Evolutionary conservation across 2,797 vertebrate species (phyloP).

Genomic region (Pterois miles): DNA sequence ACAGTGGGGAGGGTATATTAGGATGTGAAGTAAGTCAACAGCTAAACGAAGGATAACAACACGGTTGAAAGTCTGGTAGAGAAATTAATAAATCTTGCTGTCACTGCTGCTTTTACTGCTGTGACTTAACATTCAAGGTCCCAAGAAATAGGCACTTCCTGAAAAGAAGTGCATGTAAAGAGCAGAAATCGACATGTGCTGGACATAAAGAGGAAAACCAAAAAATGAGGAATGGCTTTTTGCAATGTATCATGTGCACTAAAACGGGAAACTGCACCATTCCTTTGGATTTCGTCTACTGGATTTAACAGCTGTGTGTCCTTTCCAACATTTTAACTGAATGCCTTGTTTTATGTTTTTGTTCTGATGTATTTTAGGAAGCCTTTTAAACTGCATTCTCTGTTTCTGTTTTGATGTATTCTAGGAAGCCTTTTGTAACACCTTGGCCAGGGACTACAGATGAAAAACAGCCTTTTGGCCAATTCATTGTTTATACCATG

Average conservation of each 20-base stretch:
- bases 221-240: too few species aligned
- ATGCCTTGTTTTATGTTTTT: too few species aligned
- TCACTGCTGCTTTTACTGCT: background rate
- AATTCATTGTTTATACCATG: background rate
- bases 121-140: background rate
- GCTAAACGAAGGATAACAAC: background rate
- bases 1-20: background rate
- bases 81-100: background rate
- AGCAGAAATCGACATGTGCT: too few species aligned
- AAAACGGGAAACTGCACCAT: too few species aligned
- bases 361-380: too few species aligned
- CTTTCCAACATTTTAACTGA: too few species aligned
- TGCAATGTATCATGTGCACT: too few species aligned
- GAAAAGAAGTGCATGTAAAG: background rate
- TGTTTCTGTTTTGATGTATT: background rate
- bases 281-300: too few species aligned
- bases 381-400: background rate
- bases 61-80: background rate
- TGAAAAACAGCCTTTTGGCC: background rate
- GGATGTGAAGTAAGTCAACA: background rate
- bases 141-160: background rate
- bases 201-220: too few species aligned
- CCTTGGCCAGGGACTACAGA: background rate
- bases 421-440: background rate
- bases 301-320: too few species aligned